Percentiles rank a stretch among this genome's conserved stretches.
phyloP scores from a whole-genome alignment of 2,888 invertebrate genomes.

The Acanthosoma haemorrhoidale region DNA sequence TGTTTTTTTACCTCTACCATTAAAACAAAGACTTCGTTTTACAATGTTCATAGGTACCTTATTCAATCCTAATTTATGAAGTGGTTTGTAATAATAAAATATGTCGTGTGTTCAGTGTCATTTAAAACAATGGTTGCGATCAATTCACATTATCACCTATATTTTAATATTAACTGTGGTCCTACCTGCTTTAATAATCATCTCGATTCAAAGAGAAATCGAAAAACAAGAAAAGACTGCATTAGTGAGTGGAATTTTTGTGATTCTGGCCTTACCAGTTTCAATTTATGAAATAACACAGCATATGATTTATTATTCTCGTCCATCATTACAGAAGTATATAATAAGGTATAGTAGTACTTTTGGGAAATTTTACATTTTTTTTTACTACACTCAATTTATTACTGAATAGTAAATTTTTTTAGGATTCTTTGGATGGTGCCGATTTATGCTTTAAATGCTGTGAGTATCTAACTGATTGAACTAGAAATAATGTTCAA shows the following conservation, averaged over 20 bases:
- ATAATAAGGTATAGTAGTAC: conserved; percentile 67
- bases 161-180: conserved; percentile 34
- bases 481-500: neutral
- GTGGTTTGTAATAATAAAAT: neutral
- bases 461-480: conserved; percentile 58
- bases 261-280: conserved; percentile 81
- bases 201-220: conserved; percentile 35
- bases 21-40: neutral
- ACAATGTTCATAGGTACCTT: neutral
- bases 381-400: neutral
- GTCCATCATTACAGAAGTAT: conserved; percentile 86
- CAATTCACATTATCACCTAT: conserved; percentile 22
- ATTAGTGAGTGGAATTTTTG: conserved; percentile 84
- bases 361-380: neutral
- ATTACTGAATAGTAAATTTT: conserved; percentile 39
- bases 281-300: conserved; percentile 93
- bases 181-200: conserved; percentile 35
- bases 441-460: conserved; percentile 91
- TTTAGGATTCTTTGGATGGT: conserved; percentile 94
- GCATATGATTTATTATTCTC: conserved; percentile 88
- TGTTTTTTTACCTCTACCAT: neutral
- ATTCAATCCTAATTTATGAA: neutral
- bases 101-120: neutral
- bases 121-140: conserved; percentile 15
- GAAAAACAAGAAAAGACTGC: conserved; percentile 46